These are phyloP conservation scores for Pimephales promelas DNA, from an alignment of 2,113 vertebrate species.

Conservation along the genomic window DNA sequence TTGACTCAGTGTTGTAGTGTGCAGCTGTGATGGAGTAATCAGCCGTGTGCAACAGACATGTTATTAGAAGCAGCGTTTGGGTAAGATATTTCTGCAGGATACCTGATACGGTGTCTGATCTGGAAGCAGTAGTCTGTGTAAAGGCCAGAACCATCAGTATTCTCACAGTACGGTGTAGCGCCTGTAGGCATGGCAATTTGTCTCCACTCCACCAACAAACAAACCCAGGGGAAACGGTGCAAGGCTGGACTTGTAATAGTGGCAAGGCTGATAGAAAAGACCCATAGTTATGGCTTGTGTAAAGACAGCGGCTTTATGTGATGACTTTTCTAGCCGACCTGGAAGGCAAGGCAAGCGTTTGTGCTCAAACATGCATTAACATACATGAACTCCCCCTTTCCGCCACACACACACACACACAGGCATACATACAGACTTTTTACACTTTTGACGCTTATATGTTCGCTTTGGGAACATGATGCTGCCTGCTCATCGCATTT, in stretches of 20 bases:
- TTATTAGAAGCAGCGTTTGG: constrained; percentile 41
- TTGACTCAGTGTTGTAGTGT: constrained; percentile 9
- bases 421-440: background rate
- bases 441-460: constrained; percentile 3
- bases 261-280: constrained; percentile 37
- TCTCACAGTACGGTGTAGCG: constrained; percentile 32
- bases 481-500: constrained; percentile 43
- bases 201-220: constrained; percentile 41
- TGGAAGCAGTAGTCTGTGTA: constrained; percentile 26
- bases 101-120: constrained; percentile 35
- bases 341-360: constrained; percentile 25
- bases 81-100: constrained; percentile 27
- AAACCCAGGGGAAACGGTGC: constrained; percentile 26
- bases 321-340: constrained; percentile 36
- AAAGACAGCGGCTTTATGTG: constrained; percentile 25
- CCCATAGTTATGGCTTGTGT: constrained; percentile 36
- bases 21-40: constrained; percentile 42
- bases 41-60: constrained; percentile 35
- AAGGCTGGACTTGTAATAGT: constrained; percentile 46
- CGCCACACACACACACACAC: background rate
- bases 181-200: constrained; percentile 49
- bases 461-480: constrained; percentile 41
- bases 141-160: constrained; percentile 48
- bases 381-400: background rate
- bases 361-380: background rate